Base-by-base conservation (phyloP, 2,888 invertebrate species). In the Chrysina gloriosa region DNA sequence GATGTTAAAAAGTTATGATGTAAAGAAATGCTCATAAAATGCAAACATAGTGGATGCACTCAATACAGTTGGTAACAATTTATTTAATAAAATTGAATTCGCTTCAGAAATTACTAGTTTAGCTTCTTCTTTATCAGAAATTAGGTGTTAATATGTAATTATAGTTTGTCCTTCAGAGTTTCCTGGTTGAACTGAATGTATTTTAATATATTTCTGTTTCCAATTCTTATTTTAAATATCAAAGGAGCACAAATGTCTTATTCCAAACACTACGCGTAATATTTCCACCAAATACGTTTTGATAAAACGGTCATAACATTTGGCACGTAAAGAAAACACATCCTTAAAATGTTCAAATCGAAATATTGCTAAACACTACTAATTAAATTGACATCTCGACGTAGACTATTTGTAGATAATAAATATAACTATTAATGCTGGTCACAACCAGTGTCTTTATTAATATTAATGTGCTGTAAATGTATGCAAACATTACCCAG, bases 381-480 rank as follows among this genome's bases (percentile, higher is more conserved):
- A 66, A 66, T 66, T 48, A 29, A 66, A 66, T 66, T 66, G 56
- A 66, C 66, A 58, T 56, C 58, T 56, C 23, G 47, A 21, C 25
- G 29, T 27, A 16, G 16, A 65, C 29, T 65, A 58, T 66, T 66
- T 66, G 42, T 54, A 66, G 66, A 66, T 66, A 58, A 58, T 66
- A 66, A 66, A 66, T 58, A 31, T 47, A 56, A 56, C 58, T 52
- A 58, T 66, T 48, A 48, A 66, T 58, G 66, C 58, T 36, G 42
- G 66, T 66, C 66, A 66, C 42, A 61, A 9, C 42, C 58, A 61
- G 58, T 42, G 42, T 52, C 58, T 61, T 65, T 66, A 66, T 61
- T 66, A 68, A 64, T 65, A 67, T 61, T 67, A 67, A 61, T 67
- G 54, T 64, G 66, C 70, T 69, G 70, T 72, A 69, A 72, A 72